phyloP scores from a whole-genome alignment of 2,113 vertebrate genomes.

The Otolemur garnettii region DNA sequence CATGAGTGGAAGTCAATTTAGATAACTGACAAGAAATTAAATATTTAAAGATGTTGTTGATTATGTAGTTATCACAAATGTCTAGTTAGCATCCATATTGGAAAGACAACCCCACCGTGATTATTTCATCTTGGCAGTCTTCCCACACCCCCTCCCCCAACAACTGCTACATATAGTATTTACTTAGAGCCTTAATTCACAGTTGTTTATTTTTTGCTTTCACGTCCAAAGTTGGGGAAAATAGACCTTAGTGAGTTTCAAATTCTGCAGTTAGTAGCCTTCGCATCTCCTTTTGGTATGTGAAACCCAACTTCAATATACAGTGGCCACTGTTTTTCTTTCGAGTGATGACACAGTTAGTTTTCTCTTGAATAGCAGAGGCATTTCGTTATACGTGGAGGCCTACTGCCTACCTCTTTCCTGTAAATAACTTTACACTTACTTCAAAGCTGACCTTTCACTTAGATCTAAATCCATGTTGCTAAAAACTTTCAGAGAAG shows the following conservation, averaged over 20 bases:
- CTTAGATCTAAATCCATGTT: slow-evolving; percentile 80
- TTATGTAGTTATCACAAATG: slow-evolving; percentile 54
- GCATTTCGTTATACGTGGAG: slow-evolving; percentile 83
- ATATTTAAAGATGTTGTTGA: slow-evolving; percentile 75
- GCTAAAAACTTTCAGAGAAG: slow-evolving; percentile 73
- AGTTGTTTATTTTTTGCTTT: slow-evolving; percentile 79
- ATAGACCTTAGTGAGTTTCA: slow-evolving; percentile 77
- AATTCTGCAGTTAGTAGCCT: slow-evolving; percentile 77
- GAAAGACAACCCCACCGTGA: not conserved
- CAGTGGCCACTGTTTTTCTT: slow-evolving; percentile 78
- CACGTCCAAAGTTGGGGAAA: slow-evolving; percentile 75
- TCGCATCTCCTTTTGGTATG: too few species aligned
- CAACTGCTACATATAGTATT: slow-evolving; percentile 62
- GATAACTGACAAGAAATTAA: slow-evolving; percentile 75
- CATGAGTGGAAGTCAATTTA: slow-evolving; percentile 69
- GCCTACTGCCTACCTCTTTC: slow-evolving; percentile 85
- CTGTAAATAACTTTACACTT: slow-evolving; percentile 85
- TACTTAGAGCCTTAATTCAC: slow-evolving; percentile 70
- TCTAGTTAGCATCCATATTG: slow-evolving; percentile 59
- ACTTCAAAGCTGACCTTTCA: slow-evolving; percentile 86
- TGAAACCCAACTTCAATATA: slow-evolving; percentile 66
- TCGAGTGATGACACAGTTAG: slow-evolving; percentile 71
- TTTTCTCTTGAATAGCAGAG: slow-evolving; percentile 81
- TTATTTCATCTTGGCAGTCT: slow-evolving; percentile 48
- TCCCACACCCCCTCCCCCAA: not conserved